Evolutionary conservation across 2,797 vertebrate species (phyloP), one percentile per base, ranked within the genome.

Genomic region (Decapterus maruadsi): DNA sequence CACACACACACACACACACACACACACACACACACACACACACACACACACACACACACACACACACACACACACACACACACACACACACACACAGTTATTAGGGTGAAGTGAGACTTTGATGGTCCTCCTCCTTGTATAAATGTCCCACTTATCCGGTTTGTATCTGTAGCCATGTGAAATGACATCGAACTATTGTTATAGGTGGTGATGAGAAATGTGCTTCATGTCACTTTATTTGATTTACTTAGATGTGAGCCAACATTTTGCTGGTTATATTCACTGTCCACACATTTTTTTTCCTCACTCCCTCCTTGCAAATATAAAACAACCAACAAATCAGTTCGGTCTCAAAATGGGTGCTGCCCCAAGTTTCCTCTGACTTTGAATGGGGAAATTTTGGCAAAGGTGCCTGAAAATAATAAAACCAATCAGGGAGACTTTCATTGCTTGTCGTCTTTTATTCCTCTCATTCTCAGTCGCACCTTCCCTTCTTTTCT

Each of bases 141-240:
- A 34, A 34, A 34, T 34, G 31, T 34, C 31, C 31, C 31, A 34
- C 31, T 34, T 58, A 43, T 81, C 82, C 34, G n/a, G 13, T 55
- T 50, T 80, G 34, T 11, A 50, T 36, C 42, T 13, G 42, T 60
- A 68, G 20, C 50, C 40, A 34, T 46, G 16, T 67, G 46, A 70
- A 64, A 34, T 31, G 0, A 64, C 13, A 8, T 54, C 62, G 40
- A 40, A 31, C 67, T 57, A 20, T 54, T 19, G 1, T 50, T 70
- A 22, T 22, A 11, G 38, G 14, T 1, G 22, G 50, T 69, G 4
- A 36, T 53, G 31, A 38, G 69, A 34, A 64, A 17, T 3, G 4
- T 8, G 4, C 7, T 38, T 51, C 2, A 13, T 20, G 0, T 34
- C 6, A 17, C n/a, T 75, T 48, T 31, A 9, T 68, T 70, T 8